These are phyloP conservation scores for Ictalurus furcatus DNA, from an alignment of 2,113 vertebrate genomes.

Conservation along the genomic window DNA sequence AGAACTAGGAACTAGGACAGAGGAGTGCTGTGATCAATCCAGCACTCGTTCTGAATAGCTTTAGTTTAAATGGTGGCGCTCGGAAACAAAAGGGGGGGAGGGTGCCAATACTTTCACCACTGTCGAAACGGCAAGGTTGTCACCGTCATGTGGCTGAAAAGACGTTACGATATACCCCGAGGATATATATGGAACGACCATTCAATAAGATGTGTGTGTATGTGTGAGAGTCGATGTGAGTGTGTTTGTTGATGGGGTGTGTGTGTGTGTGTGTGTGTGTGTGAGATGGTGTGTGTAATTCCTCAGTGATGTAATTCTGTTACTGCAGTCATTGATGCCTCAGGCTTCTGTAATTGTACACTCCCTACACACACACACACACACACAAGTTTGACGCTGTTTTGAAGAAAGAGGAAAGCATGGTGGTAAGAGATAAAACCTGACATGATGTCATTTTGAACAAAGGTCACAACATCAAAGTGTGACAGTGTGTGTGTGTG, in stretches of 20 bases:
- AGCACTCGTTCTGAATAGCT: background rate
- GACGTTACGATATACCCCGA: no score
- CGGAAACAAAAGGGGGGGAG: background rate
- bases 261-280: no score
- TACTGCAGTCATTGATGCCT: no score
- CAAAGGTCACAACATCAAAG: slow-evolving; percentile 11
- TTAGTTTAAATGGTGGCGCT: background rate
- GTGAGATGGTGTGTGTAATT: no score
- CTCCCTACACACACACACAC: background rate
- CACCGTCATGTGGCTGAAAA: background rate
- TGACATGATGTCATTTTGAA: slow-evolving; percentile 12
- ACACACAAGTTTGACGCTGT: background rate
- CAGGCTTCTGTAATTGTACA: no score
- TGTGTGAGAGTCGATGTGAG: no score
- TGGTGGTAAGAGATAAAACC: slow-evolving; percentile 18
- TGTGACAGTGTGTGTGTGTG: background rate
- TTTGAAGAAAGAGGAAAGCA: slow-evolving; percentile 28
- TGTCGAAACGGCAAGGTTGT: background rate
- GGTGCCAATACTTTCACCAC: background rate
- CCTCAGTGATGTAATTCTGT: no score
- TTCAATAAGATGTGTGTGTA: no score
- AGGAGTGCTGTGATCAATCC: background rate
- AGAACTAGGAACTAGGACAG: no score
- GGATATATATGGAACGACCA: no score
- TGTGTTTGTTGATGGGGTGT: no score